These are phyloP conservation scores for Muraenolepis orangiensis DNA, from an alignment of 2,797 vertebrate genomes.

Conservation along the genomic window DNA sequence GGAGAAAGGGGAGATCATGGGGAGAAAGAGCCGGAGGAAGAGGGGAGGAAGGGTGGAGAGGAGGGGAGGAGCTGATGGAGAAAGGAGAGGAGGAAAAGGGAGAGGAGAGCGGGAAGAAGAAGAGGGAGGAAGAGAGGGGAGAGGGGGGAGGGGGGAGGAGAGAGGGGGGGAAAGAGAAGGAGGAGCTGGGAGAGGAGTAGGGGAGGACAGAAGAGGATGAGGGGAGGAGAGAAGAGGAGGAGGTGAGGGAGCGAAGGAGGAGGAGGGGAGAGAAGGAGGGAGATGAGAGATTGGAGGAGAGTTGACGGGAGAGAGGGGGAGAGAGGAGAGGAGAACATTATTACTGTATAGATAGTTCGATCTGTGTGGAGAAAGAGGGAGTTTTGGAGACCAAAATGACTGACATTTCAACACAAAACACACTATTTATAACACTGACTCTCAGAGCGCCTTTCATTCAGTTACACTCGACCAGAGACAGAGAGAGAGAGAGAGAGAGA, in stretches of 20 bases:
- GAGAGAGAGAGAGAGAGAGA: too few relatives aligned
- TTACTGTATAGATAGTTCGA: neutral
- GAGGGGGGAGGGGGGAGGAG: conserved; percentile 8
- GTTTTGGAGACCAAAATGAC: too few relatives aligned
- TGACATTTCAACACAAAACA: neutral
- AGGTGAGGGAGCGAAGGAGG: neutral
- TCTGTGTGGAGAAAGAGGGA: too few relatives aligned
- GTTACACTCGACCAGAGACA: too few relatives aligned
- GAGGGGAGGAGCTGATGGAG: neutral
- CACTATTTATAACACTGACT: neutral
- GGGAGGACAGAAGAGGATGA: neutral
- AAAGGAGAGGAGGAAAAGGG: neutral
- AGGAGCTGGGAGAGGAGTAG: neutral
- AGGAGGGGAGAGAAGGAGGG: neutral
- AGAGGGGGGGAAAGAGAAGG: neutral
- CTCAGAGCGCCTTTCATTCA: neutral
- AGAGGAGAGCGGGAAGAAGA: too few relatives aligned
- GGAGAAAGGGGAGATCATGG: too few relatives aligned
- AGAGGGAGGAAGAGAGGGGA: neutral
- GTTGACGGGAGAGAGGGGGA: neutral
- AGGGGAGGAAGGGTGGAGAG: too few relatives aligned
- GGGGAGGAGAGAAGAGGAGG: neutral
- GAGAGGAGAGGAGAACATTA: too few relatives aligned
- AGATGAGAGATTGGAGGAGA: neutral
- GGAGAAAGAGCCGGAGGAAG: too few relatives aligned